Base-by-base conservation (phyloP, 2,113 vertebrate genomes). In the Paedocypris sp. region DNA sequence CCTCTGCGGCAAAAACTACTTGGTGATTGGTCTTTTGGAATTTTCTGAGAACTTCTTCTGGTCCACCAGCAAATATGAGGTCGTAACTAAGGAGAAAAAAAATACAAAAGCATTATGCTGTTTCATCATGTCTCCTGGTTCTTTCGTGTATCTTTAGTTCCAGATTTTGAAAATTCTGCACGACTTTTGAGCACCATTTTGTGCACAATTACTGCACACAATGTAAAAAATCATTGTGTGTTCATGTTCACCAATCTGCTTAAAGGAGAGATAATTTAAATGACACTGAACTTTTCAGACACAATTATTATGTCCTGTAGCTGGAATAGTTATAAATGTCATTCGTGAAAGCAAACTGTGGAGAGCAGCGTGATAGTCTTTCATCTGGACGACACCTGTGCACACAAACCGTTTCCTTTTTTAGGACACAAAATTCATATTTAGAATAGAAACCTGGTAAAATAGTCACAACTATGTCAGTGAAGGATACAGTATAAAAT, bases 1-100 rank as follows among this genome's bases (percentile, higher is more conserved):
- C 90, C 64, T 98, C 93, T 28, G 93, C 94, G 63, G 90, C 86
- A 72, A 99, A 97, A 15, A 96, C 72, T 19, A 98, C 88, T 73
- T 91, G 94, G 75, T 97, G 91, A 69, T 91, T 92, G 11, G 77
- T 67, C 65, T 93, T 85, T 39, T 88, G 88, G 71, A 99, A 98
- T 69, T 98, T 98, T 78, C 77, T 89, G 9, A 99, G 81, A 39
- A 92, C 78, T 63, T 98, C 94, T 39, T 96, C 88, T 66, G 93
- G 92, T 11, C 88, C 88, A 0, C 89, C 91, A 0, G 94, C 88
- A 73, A 99, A 96, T 73, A 98, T 84, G 60, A 99, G 87, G 78
- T 97, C 89, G 77, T 93, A 99, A 75, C 95, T 99, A 25, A 51
- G 59, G 38, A 50, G 13, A 25, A 4, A 56, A 31, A 41, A 38